Base-by-base conservation (phyloP, 92 coral and sea anemone species). In the Chrysogorgia sp. region DNA sequence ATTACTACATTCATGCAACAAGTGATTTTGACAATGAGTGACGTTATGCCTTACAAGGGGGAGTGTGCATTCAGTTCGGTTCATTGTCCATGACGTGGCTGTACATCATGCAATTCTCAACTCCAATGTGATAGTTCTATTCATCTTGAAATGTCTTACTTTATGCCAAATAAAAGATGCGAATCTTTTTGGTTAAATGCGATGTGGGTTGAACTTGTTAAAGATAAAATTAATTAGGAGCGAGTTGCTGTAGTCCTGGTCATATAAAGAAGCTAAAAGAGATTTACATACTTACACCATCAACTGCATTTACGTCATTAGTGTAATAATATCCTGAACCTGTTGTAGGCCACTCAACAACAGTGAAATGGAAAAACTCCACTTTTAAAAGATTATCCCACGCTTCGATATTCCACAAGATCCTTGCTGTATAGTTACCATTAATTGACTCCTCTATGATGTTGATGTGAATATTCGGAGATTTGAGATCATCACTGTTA, bases 331-430 rank as follows among this genome's bases (percentile, higher is more conserved):
- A 53, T 56, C 50, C 50, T 30, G 22, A 22, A 33, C 15, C 4
- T 8, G 23, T 20, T 14, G 1, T 7, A 13, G 45, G 63, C 63
- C 45, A 28, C 29, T 71, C 49, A 53, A 53, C 64, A 35, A 72
- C 19, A 0, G 48, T 34, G 8, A 53, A 29, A 23, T 72, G 65
- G 33, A 72, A 72, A 56, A 31, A 72, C 35, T 72, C 65, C 35
- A 72, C 59, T 52, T 53, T n/a, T 34, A 34, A 48, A 21, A 33
- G 15, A 21, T 72, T 35, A 2, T 21, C 7, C 79, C 79, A 72
- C 13, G 28, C 49, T 10, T 72, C 64, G n/a, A 59, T 28, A 40
- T 55, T 53, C 79, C 79, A 72, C 21, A 65, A 28, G 43, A 72
- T 55, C 32, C 35, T 56, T 37, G 79, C 65, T 53, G 79, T 41